Conservation (phyloP, 2,797 vertebrate species). For the Pseudopleuronectes americanus region DNA sequence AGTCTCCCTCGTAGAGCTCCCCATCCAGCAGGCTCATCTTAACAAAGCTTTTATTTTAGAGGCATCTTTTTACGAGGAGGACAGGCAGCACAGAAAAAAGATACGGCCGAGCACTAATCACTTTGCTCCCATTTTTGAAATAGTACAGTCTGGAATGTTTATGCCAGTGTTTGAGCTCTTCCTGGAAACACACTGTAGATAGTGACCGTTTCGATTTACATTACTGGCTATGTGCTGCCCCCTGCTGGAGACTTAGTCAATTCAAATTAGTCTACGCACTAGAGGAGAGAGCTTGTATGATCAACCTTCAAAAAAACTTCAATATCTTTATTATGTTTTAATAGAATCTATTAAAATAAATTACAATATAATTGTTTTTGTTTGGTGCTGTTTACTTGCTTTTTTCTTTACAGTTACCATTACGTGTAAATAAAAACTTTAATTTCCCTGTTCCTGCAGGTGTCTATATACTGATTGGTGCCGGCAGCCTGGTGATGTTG, state of each 20-base stretch:
- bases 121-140: slow-evolving; percentile 23
- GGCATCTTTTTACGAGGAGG: not conserved
- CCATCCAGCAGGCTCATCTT: not conserved
- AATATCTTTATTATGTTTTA: too few species aligned
- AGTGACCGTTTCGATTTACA: not conserved
- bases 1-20: not conserved
- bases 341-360: too few species aligned
- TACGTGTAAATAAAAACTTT: not conserved
- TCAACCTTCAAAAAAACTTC: too few species aligned
- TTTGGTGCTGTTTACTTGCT: not conserved
- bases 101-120: slow-evolving; percentile 1
- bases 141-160: slow-evolving; percentile 24
- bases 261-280: not conserved
- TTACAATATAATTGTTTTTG: too few species aligned
- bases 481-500: slow-evolving; percentile 92
- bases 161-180: slow-evolving; percentile 12
- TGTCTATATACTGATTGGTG: slow-evolving; percentile 92
- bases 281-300: not conserved
- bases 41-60: slow-evolving; percentile 1
- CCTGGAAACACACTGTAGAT: not conserved
- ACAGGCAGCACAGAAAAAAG: not conserved
- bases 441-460: slow-evolving; percentile 74
- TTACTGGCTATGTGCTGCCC: slow-evolving; percentile 44
- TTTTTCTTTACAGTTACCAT: not conserved
- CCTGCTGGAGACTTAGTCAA: slow-evolving; percentile 44